phyloP scores from a whole-genome alignment of 2,888 invertebrate species.

The Stenoptilia bipunctidactyla region DNA sequence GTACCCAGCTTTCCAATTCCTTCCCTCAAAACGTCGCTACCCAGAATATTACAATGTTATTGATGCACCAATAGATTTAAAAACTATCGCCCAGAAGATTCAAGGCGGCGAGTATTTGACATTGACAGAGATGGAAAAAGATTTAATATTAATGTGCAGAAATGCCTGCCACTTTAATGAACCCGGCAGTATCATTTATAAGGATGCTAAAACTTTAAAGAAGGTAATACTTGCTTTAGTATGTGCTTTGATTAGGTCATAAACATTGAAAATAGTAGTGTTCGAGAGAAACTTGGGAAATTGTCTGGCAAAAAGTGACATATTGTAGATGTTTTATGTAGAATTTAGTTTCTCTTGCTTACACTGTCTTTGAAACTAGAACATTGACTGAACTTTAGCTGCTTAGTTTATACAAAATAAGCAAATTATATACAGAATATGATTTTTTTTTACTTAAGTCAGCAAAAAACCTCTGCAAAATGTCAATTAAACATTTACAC shows the following conservation, averaged over 20 bases:
- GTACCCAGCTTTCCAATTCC: slow-evolving; percentile 88
- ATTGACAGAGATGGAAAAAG: slow-evolving; percentile 88
- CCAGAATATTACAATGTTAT: slow-evolving; percentile 97
- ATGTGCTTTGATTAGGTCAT: neutral
- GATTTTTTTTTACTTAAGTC: no score
- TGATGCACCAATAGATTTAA: slow-evolving; percentile 93
- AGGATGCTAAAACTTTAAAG: slow-evolving; percentile 91
- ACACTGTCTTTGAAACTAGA: no score
- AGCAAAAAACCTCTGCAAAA: no score
- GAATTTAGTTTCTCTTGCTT: no score
- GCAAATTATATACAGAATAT: no score
- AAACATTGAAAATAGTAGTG: no score
- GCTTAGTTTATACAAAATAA: no score
- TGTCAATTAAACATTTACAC: no score
- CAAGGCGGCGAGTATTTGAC: slow-evolving; percentile 85
- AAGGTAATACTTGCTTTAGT: slow-evolving; percentile 68
- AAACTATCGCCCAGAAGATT: slow-evolving; percentile 92
- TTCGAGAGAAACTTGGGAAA: no score
- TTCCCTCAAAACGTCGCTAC: slow-evolving; percentile 93
- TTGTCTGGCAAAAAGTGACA: no score
- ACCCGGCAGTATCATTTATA: slow-evolving; percentile 95
- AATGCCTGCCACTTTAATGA: slow-evolving; percentile 98
- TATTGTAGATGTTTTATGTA: no score
- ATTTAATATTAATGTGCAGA: slow-evolving; percentile 89
- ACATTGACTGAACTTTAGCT: no score